Conservation (phyloP, 2,797 vertebrate genomes). For the Pagetopsis macropterus region DNA sequence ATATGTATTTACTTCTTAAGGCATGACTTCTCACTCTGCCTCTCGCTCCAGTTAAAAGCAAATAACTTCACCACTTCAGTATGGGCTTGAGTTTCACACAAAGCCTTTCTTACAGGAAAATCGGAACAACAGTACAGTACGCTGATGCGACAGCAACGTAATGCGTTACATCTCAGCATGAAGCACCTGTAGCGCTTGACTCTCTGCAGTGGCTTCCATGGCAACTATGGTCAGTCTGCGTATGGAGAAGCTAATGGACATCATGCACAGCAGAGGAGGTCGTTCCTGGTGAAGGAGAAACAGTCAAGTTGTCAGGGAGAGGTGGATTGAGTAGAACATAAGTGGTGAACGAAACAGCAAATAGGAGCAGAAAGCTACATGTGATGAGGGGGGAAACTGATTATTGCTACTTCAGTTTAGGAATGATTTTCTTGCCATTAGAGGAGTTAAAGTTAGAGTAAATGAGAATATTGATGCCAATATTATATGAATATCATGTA, state of each 20-base stretch:
- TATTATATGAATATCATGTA: neutral
- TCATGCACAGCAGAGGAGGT: constrained; percentile 2
- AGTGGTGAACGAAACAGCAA: neutral
- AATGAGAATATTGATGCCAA: too few relatives aligned
- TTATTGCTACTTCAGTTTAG: neutral
- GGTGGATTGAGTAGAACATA: neutral
- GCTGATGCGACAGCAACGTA: constrained; percentile 2
- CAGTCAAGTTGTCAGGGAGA: neutral
- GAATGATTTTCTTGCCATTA: neutral
- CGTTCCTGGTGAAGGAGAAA: constrained; percentile 22
- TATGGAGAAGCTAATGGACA: constrained; percentile 34
- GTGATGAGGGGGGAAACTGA: neutral
- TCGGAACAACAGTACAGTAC: neutral
- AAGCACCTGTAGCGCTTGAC: constrained; percentile 24
- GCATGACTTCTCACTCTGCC: constrained; percentile 23
- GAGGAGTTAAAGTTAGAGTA: too few relatives aligned
- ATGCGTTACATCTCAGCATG: constrained; percentile 27
- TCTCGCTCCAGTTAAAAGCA: constrained; percentile 20
- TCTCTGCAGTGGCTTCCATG: constrained; percentile 50
- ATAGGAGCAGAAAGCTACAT: neutral
- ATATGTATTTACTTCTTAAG: constrained; percentile 50
- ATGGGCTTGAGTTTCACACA: constrained; percentile 10
- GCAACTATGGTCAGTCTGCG: constrained; percentile 46
- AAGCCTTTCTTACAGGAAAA: neutral
- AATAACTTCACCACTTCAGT: constrained; percentile 11